Evolutionary conservation across 1,140 invertebrate species (phyloP).

Genomic region (Zophobas morio): DNA sequence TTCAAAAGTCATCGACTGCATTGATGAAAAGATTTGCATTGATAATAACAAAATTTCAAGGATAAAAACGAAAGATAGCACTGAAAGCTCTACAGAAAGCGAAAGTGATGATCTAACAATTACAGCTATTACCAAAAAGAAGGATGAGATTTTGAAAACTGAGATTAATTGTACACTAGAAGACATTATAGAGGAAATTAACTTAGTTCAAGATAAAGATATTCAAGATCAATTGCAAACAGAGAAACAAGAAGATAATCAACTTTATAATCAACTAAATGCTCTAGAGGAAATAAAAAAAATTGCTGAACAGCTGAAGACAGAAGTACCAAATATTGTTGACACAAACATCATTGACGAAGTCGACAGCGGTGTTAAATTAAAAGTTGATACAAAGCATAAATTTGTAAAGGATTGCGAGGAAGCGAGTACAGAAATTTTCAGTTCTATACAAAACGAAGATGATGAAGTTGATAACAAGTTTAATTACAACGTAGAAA

Average conservation of each 20-base stretch:
- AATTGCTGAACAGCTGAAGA: slow-evolving; percentile 11
- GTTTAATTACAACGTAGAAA: neutral
- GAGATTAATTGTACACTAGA: slow-evolving; percentile 19
- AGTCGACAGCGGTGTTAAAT: neutral
- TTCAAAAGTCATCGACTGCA: slow-evolving; percentile 50
- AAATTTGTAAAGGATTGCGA: slow-evolving; percentile 14
- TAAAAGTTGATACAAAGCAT: neutral
- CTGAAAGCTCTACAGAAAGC: slow-evolving; percentile 33
- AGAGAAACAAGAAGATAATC: slow-evolving; percentile 7
- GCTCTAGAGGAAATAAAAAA: slow-evolving; percentile 11
- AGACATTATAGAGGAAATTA: slow-evolving; percentile 24
- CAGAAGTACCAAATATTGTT: slow-evolving; percentile 15
- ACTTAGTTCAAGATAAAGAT: slow-evolving; percentile 23
- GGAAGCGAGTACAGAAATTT: neutral
- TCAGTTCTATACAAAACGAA: slow-evolving; percentile 7
- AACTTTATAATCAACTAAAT: neutral
- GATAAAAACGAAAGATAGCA: neutral
- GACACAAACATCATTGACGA: neutral
- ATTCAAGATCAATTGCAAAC: neutral
- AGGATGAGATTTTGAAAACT: slow-evolving; percentile 24
- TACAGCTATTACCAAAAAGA: slow-evolving; percentile 17
- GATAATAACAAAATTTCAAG: slow-evolving; percentile 14
- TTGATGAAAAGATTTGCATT: slow-evolving; percentile 48
- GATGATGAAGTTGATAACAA: slow-evolving; percentile 8
- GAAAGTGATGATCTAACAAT: slow-evolving; percentile 28